Conservation (phyloP, 2,888 invertebrate genomes). For the Dastarcus helophoroides region DNA sequence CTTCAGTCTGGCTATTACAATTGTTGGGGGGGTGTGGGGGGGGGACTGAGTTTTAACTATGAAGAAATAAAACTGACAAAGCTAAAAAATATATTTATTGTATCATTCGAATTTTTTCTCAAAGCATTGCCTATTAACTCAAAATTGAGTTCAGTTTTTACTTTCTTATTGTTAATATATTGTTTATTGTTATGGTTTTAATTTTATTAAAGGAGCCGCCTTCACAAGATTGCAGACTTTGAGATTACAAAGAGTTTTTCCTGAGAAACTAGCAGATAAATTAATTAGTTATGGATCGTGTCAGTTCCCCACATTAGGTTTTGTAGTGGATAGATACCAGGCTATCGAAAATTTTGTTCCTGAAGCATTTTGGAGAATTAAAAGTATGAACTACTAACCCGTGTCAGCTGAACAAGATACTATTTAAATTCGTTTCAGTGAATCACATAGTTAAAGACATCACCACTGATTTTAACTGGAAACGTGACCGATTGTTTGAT, state of each 20-base stretch:
- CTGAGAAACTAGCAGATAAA: slow-evolving; percentile 58
- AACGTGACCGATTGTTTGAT: slow-evolving; percentile 78
- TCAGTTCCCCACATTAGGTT: slow-evolving; percentile 98
- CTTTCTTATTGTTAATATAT: too few species aligned
- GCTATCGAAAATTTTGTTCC: slow-evolving; percentile 83
- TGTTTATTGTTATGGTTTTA: slow-evolving; percentile 5
- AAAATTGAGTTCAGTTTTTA: too few species aligned
- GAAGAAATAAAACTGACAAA: too few species aligned
- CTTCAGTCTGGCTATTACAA: too few species aligned
- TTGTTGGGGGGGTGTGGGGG: too few species aligned
- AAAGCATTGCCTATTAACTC: too few species aligned
- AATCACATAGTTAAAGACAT: slow-evolving; percentile 63
- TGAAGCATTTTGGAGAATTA: slow-evolving; percentile 94
- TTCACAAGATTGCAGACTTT: slow-evolving; percentile 97
- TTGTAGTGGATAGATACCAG: slow-evolving; percentile 95
- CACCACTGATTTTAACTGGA: slow-evolving; percentile 81
- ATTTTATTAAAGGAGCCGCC: slow-evolving; percentile 62
- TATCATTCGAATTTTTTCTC: too few species aligned
- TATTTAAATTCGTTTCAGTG: slow-evolving; percentile 41
- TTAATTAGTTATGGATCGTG: slow-evolving; percentile 97
- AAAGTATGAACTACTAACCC: slow-evolving; percentile 41
- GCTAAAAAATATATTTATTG: too few species aligned
- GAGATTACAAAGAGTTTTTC: slow-evolving; percentile 71
- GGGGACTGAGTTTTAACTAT: too few species aligned
- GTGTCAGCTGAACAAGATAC: neutral